Evolutionary conservation across 2,888 invertebrate species (phyloP), one percentile per base, ranked within the genome.

Genomic region (Heliconius charithonia): DNA sequence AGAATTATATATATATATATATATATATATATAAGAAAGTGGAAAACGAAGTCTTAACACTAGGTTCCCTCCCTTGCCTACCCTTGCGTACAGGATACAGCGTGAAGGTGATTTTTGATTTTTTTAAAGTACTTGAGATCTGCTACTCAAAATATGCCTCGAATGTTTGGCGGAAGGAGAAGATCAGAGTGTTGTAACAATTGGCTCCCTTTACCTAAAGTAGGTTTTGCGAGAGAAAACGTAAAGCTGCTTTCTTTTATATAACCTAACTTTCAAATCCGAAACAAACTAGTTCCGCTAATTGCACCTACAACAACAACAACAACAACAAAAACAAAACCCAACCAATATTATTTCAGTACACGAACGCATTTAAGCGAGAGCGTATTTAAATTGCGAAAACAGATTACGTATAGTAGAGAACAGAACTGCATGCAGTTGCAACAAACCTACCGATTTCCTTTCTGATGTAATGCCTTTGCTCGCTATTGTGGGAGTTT

Each of bases 401-500:
- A 63, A 63, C 63, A 56, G 62, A 74, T 65, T 63, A 65, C 41
- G 74, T 74, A 65, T 65, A 74, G 59, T 56, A 56, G 10, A 59
- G n/a, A 59, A 59, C 59, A 25, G 37, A 62, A 45, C 27, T 74
- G 63, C 37, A 62, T 74, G 63, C 37, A 62, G 41, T 67, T 67
- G 62, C 66, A 67, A 65, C 32, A 27, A 62, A 73, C 94, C 84
- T 87, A 95, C 95, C 95, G 84, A 92, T 92, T 85, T 95, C 94
- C 87, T 95, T 95, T 84, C 94, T 93, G 82, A 89, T 88, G 83
- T 90, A 92, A 81, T 93, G 93, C 83, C 95, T 88, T 77, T 94
- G 89, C 77, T 94, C 93, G 67, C 92, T 91, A 83, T 90, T 90
- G 86, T 95, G 94, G 59, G 95, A 93, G 82, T 93, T 91, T 41